Percentiles rank a stretch among this genome's conserved stretches.
Evolutionary conservation across 2,888 invertebrate species (phyloP).

Genomic region (Heliconius hortense): DNA sequence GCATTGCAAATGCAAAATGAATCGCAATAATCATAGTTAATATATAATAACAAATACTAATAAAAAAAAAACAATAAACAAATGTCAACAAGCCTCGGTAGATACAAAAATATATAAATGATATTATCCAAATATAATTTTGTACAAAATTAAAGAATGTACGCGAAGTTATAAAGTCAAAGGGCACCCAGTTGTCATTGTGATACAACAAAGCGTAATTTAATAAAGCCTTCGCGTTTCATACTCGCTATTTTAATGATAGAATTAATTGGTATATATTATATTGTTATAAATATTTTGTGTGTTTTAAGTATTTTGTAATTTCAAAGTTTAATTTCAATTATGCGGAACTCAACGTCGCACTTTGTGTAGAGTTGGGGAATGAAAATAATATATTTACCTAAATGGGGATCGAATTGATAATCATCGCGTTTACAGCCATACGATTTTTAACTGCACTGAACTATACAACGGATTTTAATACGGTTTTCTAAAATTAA

Average conservation of each 20-base stretch:
- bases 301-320: neutral
- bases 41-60: too few relatives aligned
- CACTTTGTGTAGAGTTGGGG: too few relatives aligned
- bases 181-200: constrained; percentile 13
- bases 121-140: neutral
- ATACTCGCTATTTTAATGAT: constrained; percentile 1
- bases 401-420: too few relatives aligned
- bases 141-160: constrained; percentile 5
- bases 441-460: too few relatives aligned
- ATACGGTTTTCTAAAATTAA: too few relatives aligned
- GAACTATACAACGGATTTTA: too few relatives aligned
- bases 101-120: neutral
- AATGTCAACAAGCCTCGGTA: neutral
- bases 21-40: too few relatives aligned
- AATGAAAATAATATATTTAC: too few relatives aligned
- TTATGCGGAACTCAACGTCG: too few relatives aligned
- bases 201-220: neutral
- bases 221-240: neutral
- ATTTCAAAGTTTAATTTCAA: neutral
- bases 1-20: too few relatives aligned
- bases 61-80: neutral
- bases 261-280: neutral
- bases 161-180: neutral
- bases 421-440: too few relatives aligned
- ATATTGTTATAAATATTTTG: neutral